A percentile compares a stretch with the other conserved stretches of the same genome.
These are phyloP conservation scores for Halcyon senegalensis DNA, from an alignment of 2,113 vertebrate genomes.

Conservation along the genomic window DNA sequence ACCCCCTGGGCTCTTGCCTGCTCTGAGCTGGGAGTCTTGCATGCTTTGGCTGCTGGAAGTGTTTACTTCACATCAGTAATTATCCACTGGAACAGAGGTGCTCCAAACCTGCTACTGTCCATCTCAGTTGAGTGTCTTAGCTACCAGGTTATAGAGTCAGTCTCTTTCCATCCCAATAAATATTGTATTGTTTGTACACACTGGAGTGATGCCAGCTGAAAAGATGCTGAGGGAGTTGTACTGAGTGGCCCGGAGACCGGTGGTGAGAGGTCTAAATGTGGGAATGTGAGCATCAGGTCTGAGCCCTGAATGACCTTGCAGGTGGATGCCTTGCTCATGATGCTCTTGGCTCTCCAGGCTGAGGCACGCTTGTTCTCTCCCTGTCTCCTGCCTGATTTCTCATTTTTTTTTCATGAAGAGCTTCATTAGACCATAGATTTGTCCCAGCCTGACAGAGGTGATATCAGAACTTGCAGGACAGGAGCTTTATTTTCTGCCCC, in stretches of 20 bases:
- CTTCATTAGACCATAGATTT: neutral
- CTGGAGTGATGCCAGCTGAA: neutral
- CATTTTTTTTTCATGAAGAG: neutral
- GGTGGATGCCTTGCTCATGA: neutral
- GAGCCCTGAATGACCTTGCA: neutral
- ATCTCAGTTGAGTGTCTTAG: neutral
- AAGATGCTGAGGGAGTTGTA: neutral
- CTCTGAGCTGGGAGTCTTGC: neutral
- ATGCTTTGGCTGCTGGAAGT: neutral
- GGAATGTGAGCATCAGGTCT: neutral
- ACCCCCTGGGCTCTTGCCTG: neutral
- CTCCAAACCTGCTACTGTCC: neutral
- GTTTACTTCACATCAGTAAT: neutral
- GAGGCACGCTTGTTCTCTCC: rapidly evolving
- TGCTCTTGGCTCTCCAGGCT: neutral
- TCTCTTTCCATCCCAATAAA: neutral
- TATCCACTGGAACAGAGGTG: neutral
- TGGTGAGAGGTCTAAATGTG: neutral
- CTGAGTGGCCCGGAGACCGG: neutral
- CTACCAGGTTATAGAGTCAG: neutral
- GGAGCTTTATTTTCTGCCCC: neutral
- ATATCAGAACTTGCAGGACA: neutral
- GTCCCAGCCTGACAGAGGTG: neutral
- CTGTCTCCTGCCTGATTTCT: neutral
- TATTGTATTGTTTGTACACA: neutral